These are phyloP conservation scores for Xestia xanthographa DNA, from an alignment of 2,888 invertebrate genomes.

Conservation along the genomic window DNA sequence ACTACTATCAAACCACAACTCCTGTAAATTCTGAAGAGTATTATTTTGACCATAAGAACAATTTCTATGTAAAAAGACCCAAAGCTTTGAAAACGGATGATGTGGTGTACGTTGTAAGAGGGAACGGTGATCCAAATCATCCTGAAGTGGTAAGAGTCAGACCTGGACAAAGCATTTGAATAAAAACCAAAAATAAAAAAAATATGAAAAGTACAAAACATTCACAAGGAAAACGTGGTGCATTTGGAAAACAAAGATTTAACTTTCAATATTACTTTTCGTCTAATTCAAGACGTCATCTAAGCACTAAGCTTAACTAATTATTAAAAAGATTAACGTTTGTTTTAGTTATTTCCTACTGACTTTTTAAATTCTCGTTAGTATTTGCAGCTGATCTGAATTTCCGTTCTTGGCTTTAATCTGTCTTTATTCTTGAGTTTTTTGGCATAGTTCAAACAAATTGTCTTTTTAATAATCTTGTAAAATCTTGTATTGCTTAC, in stretches of 20 bases:
- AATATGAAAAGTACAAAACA: not conserved
- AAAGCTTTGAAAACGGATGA: constrained; percentile 68
- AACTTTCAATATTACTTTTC: not conserved
- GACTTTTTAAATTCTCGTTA: not conserved
- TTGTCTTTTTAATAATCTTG: not conserved
- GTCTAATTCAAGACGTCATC: not conserved
- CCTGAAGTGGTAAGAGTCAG: constrained; percentile 85
- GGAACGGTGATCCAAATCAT: constrained; percentile 85
- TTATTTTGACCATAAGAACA: constrained; percentile 70
- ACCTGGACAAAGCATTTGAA: constrained; percentile 74
- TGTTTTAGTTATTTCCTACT: not conserved
- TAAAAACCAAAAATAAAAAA: constrained; percentile 34
- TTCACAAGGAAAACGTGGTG: not conserved
- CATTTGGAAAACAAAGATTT: not conserved
- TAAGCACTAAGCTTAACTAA: not conserved
- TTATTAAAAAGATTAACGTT: not conserved
- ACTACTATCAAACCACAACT: constrained; percentile 48
- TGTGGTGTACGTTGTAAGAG: constrained; percentile 86
- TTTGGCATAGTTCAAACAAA: not conserved
- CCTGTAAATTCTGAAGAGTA: constrained; percentile 68
- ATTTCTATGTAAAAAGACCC: constrained; percentile 69
- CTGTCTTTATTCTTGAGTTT: no score
- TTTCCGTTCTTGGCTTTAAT: not conserved
- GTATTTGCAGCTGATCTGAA: not conserved
- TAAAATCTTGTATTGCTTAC: not conserved